phyloP scores from a whole-genome alignment of 2,113 vertebrate species.

The Lagopus leucura region DNA sequence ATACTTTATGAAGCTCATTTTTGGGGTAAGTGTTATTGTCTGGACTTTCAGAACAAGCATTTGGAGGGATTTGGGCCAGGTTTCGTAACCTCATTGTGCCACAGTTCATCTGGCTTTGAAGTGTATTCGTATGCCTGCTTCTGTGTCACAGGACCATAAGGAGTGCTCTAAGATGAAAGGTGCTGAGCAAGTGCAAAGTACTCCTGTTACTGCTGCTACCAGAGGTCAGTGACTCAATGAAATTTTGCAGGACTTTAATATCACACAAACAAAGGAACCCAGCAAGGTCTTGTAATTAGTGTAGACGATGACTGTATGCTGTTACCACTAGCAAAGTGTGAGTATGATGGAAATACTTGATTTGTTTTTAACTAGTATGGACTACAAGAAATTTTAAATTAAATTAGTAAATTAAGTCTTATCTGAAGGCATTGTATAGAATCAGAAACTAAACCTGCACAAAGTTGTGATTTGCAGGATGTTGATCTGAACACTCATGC shows the following conservation, averaged over 20 bases:
- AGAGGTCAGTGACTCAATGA: neutral
- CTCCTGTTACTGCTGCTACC: neutral
- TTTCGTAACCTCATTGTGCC: conserved; percentile 22
- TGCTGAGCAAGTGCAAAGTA: conserved; percentile 29
- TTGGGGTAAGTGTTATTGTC: conserved; percentile 25
- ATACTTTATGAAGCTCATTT: conserved; percentile 58
- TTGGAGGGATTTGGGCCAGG: conserved; percentile 43
- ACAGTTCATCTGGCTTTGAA: conserved; percentile 45
- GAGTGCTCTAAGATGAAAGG: neutral
- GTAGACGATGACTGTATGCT: neutral
- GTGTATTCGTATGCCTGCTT: conserved; percentile 1
- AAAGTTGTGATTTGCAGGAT: neutral
- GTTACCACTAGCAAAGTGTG: neutral
- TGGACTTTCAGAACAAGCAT: conserved; percentile 7
- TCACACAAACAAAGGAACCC: neutral
- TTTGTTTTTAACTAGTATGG: neutral
- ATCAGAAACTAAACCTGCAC: neutral
- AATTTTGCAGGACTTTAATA: neutral
- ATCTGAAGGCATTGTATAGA: neutral
- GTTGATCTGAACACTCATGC: neutral
- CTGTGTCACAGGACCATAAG: neutral
- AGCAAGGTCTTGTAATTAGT: neutral
- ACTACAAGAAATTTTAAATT: neutral
- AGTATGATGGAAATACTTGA: neutral
- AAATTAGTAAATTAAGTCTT: neutral